Evolutionary conservation across 2,888 invertebrate species (phyloP), one percentile per base, ranked within the genome.

Genomic region (Stenodema calcarata): DNA sequence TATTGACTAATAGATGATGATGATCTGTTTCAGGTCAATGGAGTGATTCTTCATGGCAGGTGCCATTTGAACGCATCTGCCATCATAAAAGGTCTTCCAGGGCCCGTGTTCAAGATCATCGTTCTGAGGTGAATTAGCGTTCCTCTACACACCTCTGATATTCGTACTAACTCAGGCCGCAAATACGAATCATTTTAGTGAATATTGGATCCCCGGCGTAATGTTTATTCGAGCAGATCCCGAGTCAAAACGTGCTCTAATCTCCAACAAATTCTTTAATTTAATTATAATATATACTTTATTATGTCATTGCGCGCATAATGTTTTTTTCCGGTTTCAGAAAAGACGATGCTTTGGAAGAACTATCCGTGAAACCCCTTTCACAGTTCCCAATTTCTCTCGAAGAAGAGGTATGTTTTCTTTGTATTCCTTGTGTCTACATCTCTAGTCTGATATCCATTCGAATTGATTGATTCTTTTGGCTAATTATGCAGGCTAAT

Each of bases 1-100:
- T n/a, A n/a, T n/a, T n/a, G n/a, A n/a, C 14, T 47, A 47, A 47
- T 47, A 47, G 11, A n/a, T n/a, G n/a, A n/a, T n/a, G 73, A 7
- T 35, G 28, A 0, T 83, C 41, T 87, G 69, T 73, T 86, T 3
- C 92, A 97, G 97, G 96, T 98, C 89, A 99, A 99, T 92, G 99
- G 98, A 12, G 94, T 96, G 88, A 97, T 98, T 18, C 92, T 99
- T 79, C 96, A 97, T 91, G 98, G 98, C 87, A 94, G 98, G 90
- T 98, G 98, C 91, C 99, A 99, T 92, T 94, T 99, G 89, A 98
- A 99, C 91, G 99, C 98, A 27, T 97, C 99, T 0, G 97, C 97
- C 30, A 95, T 98, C 91, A 99, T 99, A 91, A 98, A 98, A 92
- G 95, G 96, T 80, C 93, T 98, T 88, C 94, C 95, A 12, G 95